A percentile compares a stretch with the other conserved stretches of the same genome.
Evolutionary conservation across 2,113 vertebrate species (phyloP).

Genomic region (Lycaon pictus): DNA sequence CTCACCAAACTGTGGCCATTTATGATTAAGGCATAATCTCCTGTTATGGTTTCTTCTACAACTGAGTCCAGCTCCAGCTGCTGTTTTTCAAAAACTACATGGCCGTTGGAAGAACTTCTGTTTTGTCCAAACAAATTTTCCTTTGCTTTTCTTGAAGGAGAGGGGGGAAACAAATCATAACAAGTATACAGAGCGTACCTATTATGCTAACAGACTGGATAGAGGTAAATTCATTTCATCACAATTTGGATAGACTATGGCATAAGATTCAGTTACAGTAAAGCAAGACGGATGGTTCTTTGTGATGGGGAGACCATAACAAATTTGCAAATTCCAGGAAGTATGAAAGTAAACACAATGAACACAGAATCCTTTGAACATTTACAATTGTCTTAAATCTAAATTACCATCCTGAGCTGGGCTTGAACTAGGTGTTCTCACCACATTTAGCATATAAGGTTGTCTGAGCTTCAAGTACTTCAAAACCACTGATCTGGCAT

Average conservation of each 20-base stretch:
- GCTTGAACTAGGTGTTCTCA: background rate
- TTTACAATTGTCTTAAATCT: conserved; percentile 57
- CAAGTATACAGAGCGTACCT: background rate
- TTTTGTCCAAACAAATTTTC: conserved; percentile 85
- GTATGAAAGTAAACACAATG: background rate
- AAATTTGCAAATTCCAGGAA: conserved; percentile 52
- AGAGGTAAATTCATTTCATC: background rate
- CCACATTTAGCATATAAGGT: conserved; percentile 25
- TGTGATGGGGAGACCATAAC: background rate
- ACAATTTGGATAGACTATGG: background rate
- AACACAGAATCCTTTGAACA: conserved; percentile 41
- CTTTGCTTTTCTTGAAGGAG: conserved; percentile 86
- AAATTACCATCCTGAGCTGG: conserved; percentile 35
- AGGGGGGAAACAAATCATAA: conserved; percentile 21
- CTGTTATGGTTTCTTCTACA: conserved; percentile 86
- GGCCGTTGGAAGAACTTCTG: conserved; percentile 75
- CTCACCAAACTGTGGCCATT: conserved; percentile 91
- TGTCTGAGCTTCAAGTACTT: background rate
- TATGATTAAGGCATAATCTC: conserved; percentile 90
- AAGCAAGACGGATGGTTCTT: conserved; percentile 11
- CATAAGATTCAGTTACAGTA: background rate
- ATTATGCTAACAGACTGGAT: conserved; percentile 21
- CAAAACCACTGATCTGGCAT: background rate
- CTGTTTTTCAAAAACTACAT: conserved; percentile 70
- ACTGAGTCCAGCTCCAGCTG: conserved; percentile 81